Evolutionary conservation across 2,113 vertebrate genomes (phyloP).

Genomic region (Ptychochromis oligacanthus): DNA sequence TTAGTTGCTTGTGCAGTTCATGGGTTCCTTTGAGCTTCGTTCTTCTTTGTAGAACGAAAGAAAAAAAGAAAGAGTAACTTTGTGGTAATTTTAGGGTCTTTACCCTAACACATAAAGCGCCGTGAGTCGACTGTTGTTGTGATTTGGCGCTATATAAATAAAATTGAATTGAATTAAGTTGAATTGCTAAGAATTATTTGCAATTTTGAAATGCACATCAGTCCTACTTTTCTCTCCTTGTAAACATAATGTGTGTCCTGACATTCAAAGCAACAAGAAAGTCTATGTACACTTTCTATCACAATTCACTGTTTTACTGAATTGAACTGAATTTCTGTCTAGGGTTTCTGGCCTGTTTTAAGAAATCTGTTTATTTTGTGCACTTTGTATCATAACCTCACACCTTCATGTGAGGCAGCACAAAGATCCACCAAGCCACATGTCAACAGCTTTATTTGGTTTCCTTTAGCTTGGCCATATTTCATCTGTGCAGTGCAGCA

Average conservation of each 20-base stretch:
- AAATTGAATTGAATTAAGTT: too few species aligned
- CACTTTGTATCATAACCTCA: too few species aligned
- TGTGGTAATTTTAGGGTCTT: too few species aligned
- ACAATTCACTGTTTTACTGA: rapidly evolving
- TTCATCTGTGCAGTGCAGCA: not conserved
- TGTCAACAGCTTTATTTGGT: not conserved
- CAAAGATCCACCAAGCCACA: not conserved
- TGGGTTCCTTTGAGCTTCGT: not conserved
- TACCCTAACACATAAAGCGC: too few species aligned
- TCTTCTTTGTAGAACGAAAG: not conserved
- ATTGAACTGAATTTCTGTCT: not conserved
- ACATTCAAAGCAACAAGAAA: not conserved
- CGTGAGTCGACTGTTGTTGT: too few species aligned
- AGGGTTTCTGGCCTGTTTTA: not conserved
- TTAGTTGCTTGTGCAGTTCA: not conserved
- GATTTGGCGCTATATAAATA: too few species aligned
- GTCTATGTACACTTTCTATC: not conserved
- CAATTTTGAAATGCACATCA: too few species aligned
- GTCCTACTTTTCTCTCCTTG: not conserved
- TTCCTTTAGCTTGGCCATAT: not conserved
- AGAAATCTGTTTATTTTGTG: too few species aligned
- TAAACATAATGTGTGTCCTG: not conserved
- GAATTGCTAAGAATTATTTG: too few species aligned
- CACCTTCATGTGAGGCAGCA: not conserved
- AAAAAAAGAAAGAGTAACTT: not conserved